Base-by-base conservation (phyloP, 2,888 invertebrate genomes). In the Abrostola triplasia region DNA sequence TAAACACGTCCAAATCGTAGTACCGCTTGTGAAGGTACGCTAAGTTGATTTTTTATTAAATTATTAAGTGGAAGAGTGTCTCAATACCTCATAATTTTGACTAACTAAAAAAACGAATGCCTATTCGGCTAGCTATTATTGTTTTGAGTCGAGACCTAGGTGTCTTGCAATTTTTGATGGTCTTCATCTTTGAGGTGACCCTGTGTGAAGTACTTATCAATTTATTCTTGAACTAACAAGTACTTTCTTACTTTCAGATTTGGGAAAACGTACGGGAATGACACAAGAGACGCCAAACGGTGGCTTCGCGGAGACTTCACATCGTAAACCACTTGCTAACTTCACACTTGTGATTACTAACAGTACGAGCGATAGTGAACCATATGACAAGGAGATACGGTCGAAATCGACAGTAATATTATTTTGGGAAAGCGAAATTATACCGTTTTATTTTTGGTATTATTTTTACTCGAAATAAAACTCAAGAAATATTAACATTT, bases 211-310 rank as follows among this genome's bases (percentile, higher is more conserved):
- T 1, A 1, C 24, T 24, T 24, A 24, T 24, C 4, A 24, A 24
- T 24, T 24, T 24, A 24, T 24, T 24, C 24, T 24, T 24, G 24
- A 2, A 24, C 24, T 24, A 24, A 24, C 24, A 24, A 24, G 24
- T 2, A 24, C 24, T 24, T 24, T 2, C 0, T 11, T 35, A 1
- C 5, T 73, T 92, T 35, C 82, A 96, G 97, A 83, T 96, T 96
- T 89, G 97, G 97, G 7, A 96, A 96, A 85, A 97, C 97, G 0
- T 97, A 95, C 85, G 97, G 97, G 35, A 96, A 96, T 76, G 96
- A 96, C 81, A 96, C 97, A 0, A 93, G 96, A 79, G 96, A 97
- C 83, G 97, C 97, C 0, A 97, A 97, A 85, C 91, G 96, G 70
- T 97, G 97, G 96, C 90, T 97, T 52, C 95, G 96, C 50, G 96